Evolutionary conservation across 2,113 vertebrate genomes (phyloP).

Genomic region (Melanocharis versteri): DNA sequence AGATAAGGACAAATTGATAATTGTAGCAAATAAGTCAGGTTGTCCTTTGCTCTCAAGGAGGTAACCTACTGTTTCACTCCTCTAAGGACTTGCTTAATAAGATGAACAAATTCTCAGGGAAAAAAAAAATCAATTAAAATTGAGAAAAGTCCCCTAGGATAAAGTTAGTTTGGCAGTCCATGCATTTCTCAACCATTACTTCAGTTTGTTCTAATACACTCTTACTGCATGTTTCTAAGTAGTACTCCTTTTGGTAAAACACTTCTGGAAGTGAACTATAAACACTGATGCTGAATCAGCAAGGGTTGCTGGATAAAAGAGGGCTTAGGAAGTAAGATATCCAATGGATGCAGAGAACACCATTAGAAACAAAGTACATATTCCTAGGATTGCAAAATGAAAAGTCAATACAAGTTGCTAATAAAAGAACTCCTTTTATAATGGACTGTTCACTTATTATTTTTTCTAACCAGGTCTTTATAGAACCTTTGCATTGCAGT

Average conservation of each 20-base stretch:
- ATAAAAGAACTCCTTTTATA: constrained; percentile 1
- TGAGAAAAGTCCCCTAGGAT: constrained; percentile 70
- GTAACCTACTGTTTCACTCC: constrained; percentile 69
- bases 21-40: constrained; percentile 66
- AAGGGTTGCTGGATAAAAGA: constrained; percentile 60
- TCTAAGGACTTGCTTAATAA: constrained; percentile 75
- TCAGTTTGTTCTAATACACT: constrained; percentile 51
- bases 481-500: not conserved
- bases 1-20: constrained; percentile 60
- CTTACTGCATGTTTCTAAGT: constrained; percentile 57
- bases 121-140: constrained; percentile 77
- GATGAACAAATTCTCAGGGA: constrained; percentile 54
- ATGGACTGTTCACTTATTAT: not conserved
- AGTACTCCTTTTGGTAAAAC: constrained; percentile 40
- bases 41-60: constrained; percentile 69
- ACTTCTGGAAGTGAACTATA: constrained; percentile 56
- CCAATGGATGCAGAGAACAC: constrained; percentile 22
- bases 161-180: constrained; percentile 65
- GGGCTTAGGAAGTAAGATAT: constrained; percentile 25
- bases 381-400: constrained; percentile 9
- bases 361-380: constrained; percentile 33
- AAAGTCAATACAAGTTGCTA: not conserved
- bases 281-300: constrained; percentile 49
- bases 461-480: not conserved
- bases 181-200: constrained; percentile 66